A percentile compares a stretch with the other conserved stretches of the same genome.
phyloP scores from a whole-genome alignment of 1,140 invertebrate genomes.

The Pomacea maculata region DNA sequence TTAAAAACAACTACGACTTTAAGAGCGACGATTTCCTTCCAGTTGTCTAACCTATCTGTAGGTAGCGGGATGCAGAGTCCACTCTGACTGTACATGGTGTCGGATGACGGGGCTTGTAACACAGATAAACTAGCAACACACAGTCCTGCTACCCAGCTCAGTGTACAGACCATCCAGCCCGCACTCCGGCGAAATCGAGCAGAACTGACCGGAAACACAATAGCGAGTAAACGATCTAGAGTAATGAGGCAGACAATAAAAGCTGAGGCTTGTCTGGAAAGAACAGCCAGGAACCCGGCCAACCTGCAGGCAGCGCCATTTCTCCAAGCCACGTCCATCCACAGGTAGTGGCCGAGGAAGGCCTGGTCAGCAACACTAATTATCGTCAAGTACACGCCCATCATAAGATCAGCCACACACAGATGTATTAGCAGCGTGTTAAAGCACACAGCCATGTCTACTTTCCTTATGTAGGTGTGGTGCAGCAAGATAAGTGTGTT shows the following conservation, averaged over 20 bases:
- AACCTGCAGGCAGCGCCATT: conserved; percentile 1
- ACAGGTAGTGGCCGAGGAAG: neutral
- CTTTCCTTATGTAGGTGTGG: neutral
- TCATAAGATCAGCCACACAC: neutral
- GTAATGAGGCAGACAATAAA: conserved; percentile 10
- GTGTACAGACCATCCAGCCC: neutral
- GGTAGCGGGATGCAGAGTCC: conserved; percentile 15
- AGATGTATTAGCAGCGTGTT: neutral
- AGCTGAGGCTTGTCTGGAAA: conserved; percentile 5
- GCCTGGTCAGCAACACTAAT: neutral
- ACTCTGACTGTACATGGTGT: conserved; percentile 5
- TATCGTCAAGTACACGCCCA: conserved; percentile 9
- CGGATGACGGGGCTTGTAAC: neutral
- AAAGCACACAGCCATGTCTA: neutral
- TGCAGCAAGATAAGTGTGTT: neutral
- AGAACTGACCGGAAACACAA: neutral
- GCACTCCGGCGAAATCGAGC: neutral
- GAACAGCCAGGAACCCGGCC: conserved; percentile 11
- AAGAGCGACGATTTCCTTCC: neutral
- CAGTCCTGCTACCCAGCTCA: neutral
- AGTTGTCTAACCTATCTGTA: neutral
- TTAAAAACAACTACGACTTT: neutral
- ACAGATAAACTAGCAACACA: neutral
- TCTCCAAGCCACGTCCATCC: conserved; percentile 1
- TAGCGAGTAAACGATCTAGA: conserved; percentile 3